These are phyloP conservation scores for Myiothlypis chrysogaster DNA, from an alignment of 2,797 vertebrate genomes.

Conservation along the genomic window DNA sequence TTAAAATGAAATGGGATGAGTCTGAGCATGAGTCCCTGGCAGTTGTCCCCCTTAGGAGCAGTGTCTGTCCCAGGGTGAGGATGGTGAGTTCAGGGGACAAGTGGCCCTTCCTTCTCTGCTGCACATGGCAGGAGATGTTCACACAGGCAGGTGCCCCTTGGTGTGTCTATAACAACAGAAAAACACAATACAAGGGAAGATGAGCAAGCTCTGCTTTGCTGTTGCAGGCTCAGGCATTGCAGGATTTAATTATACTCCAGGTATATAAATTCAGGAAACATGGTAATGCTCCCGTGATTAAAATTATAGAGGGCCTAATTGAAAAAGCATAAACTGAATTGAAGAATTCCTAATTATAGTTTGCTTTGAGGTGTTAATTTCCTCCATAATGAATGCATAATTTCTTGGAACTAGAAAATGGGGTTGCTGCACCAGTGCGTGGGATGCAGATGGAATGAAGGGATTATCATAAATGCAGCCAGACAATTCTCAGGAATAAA, in stretches of 20 bases:
- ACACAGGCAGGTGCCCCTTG: not conserved
- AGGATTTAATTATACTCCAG: constrained; percentile 79
- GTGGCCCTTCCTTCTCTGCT: not conserved
- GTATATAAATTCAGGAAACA: constrained; percentile 83
- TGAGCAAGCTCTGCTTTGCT: constrained; percentile 61
- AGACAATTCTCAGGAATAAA: constrained; percentile 17
- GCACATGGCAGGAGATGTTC: not conserved
- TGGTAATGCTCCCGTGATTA: constrained; percentile 83
- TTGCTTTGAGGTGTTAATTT: constrained; percentile 83
- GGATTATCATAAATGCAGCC: constrained; percentile 45
- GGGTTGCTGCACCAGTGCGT: constrained; percentile 44
- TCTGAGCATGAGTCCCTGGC: not conserved
- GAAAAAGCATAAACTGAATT: constrained; percentile 82
- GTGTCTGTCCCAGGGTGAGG: not conserved
- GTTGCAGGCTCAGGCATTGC: constrained; percentile 70
- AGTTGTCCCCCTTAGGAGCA: not conserved
- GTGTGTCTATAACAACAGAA: not conserved
- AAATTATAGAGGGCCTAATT: constrained; percentile 83
- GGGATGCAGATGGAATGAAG: constrained; percentile 53
- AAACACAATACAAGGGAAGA: constrained; percentile 37
- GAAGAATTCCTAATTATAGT: constrained; percentile 84
- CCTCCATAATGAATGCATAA: constrained; percentile 75
- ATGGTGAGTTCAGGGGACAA: not conserved
- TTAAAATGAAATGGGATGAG: not conserved
- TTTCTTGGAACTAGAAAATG: constrained; percentile 75